Conservation (phyloP, 2,888 invertebrate species). For the Merodon equestris region DNA sequence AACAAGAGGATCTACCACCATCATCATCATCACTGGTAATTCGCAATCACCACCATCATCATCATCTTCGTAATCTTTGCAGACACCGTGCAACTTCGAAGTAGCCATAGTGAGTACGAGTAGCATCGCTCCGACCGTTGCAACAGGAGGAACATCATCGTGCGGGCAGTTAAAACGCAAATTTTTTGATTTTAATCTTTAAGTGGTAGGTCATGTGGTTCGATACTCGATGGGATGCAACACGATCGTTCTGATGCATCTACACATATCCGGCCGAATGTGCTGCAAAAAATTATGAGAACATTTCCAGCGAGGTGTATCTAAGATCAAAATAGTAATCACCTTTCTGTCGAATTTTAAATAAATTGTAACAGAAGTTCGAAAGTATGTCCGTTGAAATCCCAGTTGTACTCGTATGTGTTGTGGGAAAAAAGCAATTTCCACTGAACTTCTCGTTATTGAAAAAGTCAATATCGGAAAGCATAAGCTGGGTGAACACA, state of each 20-base stretch:
- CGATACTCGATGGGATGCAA: conserved; percentile 67
- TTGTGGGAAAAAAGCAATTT: no score
- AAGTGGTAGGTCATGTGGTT: conserved; percentile 63
- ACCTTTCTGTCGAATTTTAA: no score
- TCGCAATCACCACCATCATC: conserved; percentile 50
- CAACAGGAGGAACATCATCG: conserved; percentile 60
- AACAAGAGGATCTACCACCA: conserved; percentile 30
- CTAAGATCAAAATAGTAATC: no score
- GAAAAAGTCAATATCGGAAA: no score
- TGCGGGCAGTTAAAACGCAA: conserved; percentile 67
- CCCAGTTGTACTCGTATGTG: no score
- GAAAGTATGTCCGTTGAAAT: no score
- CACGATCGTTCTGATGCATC: conserved; percentile 47
- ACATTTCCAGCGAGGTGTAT: no score
- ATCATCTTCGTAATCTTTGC: conserved; percentile 34
- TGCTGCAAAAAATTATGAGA: no score
- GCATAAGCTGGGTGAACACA: conserved; percentile 24
- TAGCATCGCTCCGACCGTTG: conserved; percentile 57
- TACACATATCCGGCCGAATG: no score
- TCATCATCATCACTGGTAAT: conserved; percentile 44
- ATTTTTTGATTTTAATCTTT: conserved; percentile 58
- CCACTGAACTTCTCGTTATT: no score
- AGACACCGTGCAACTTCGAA: conserved; percentile 3
- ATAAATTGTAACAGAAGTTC: no score
- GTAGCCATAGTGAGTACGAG: conserved; percentile 17